A percentile compares a stretch with the other conserved stretches of the same genome.
These are phyloP conservation scores for Ceratosolen solmsi DNA, from an alignment of 1,140 invertebrate species.

Conservation along the genomic window DNA sequence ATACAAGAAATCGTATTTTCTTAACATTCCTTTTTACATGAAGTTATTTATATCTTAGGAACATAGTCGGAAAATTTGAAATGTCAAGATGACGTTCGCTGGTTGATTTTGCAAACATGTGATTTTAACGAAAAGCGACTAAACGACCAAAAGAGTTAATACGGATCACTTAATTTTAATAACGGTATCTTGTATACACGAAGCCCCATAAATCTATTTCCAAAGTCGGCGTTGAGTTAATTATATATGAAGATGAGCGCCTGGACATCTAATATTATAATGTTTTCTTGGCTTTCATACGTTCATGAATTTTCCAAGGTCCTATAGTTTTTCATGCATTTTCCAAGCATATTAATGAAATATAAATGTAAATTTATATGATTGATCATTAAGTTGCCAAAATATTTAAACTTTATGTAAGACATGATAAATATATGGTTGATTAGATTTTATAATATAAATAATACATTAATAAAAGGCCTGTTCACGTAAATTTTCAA, in stretches of 20 bases:
- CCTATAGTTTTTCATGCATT: too few relatives aligned
- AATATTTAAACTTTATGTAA: too few relatives aligned
- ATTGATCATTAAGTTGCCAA: too few relatives aligned
- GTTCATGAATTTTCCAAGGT: too few relatives aligned
- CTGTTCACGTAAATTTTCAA: too few relatives aligned
- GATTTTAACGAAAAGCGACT: slow-evolving; percentile 1
- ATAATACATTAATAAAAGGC: too few relatives aligned
- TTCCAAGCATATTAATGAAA: too few relatives aligned
- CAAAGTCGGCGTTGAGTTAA: neutral
- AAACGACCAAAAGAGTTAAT: neutral
- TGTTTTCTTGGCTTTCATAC: neutral
- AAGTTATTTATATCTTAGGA: slow-evolving; percentile 22
- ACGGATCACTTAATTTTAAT: slow-evolving; percentile 18
- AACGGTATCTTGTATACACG: neutral
- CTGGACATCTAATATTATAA: neutral
- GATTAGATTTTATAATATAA: too few relatives aligned
- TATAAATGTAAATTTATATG: too few relatives aligned
- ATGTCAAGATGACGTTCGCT: neutral
- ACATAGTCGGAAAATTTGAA: slow-evolving; percentile 16
- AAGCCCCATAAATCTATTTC: neutral
- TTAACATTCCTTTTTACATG: neutral
- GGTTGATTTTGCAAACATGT: neutral
- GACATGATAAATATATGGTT: too few relatives aligned
- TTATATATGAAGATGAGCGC: neutral
- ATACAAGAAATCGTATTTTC: neutral